Evolutionary conservation across 2,797 vertebrate species (phyloP), one percentile per base, ranked within the genome.

Genomic region (Notolepis coatsorum): DNA sequence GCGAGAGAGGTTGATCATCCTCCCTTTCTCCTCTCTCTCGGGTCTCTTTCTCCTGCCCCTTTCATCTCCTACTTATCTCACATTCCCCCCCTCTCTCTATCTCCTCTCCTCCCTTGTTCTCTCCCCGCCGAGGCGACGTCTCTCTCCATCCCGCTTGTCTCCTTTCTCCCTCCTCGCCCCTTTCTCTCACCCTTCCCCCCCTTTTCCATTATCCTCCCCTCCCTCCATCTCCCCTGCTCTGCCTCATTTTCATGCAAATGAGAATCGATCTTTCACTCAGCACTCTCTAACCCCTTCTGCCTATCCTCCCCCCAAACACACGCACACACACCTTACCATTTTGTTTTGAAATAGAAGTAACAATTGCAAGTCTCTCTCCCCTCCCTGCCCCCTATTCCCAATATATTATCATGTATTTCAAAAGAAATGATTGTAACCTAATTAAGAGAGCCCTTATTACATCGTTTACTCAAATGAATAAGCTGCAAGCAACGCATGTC

Each of bases 221-320:
- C 24, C 45, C 24, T 9, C 54, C 7, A 20, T 45, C 18, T 23
- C 18, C 37, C 35, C 48, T 8, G 45, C 39, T 61, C 57, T 64
- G 66, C 69, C 75, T 73, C 51, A 68, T 75, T 75, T 75, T 68
- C 51, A 77, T 75, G 71, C 49, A 76, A 76, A 77, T 82, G 65
- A 64, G 18, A 65, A 82, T 75, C 50, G 61, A 75, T 72, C 55
- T 35, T 52, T 51, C 50, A 55, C 60, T 68, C 61, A 58, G 31
- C 73, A 51, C 53, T 24, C 53, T 24, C 38, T 58, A 37, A 21
- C 45, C 23, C n/a, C 15, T 37, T 45, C 56, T 54, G 23, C 20
- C 31, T 38, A 10, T 35, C 37, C 38, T 13, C 28, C 53, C 38
- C 37, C 27, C 20, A 20, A 42, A 45, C 48, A 48, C 35, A 55